Evolutionary conservation across 2,113 vertebrate genomes (phyloP), one percentile per base, ranked within the genome.

Genomic region (Jacana jacana): DNA sequence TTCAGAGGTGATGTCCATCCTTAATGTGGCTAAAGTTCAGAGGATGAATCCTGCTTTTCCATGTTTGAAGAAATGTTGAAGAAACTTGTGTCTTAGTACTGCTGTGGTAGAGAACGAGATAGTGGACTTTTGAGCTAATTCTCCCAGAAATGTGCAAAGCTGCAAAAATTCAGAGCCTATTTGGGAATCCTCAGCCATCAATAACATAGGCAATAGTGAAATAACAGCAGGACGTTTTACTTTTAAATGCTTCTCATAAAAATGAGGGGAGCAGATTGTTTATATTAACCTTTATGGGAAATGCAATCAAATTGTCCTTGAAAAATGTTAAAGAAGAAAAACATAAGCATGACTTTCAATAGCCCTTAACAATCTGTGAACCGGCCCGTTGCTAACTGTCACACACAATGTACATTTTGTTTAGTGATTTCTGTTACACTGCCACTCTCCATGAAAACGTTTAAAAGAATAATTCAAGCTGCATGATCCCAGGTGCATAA

Each of bases 261-360:
- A 97, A 97, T 69, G 97, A 97, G 91, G 52, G 94, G 94, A 97
- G 95, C 96, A 97, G 90, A 96, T 95, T 95, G 95, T 97, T 97
- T 97, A 96, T 89, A 97, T 97, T 97, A 97, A 97, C 95, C 95
- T 97, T 95, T 95, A 92, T 97, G 91, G 97, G 96, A 97, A 97
- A 97, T 80, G 96, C 90, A 91, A 91, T 97, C 95, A 96, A 97
- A 97, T 96, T 96, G 96, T 95, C 96, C 96, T 97, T 97, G 94
- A 97, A 97, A 97, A 97, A 97, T 88, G 87, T 89, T 93, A 80
- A 96, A 96, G 92, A 94, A 97, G 92, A 95, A 97, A 97, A 97
- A 97, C 95, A 97, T 94, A 94, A 97, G 93, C 70, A 19, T 95
- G 94, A 95, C 95, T 97, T 97, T 93, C 97, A 97, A 97, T 96